Percentiles rank a stretch among this genome's conserved stretches.
Evolutionary conservation across 2,888 invertebrate species (phyloP).

Genomic region (Eremobia ochroleuca): DNA sequence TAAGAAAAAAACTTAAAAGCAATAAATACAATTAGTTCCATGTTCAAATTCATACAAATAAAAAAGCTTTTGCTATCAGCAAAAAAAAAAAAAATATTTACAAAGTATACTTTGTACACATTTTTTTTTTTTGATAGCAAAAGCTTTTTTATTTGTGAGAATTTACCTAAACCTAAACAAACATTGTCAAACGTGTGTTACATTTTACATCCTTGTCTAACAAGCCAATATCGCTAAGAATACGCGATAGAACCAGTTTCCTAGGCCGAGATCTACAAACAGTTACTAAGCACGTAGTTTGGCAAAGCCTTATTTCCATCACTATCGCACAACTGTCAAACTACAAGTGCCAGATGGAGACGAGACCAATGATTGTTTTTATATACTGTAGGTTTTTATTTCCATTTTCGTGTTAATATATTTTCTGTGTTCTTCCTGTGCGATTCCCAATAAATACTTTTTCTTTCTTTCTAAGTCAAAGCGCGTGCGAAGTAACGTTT

Average conservation of each 20-base stretch:
- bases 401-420: background rate
- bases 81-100: background rate
- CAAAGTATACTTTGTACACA: too few relatives aligned
- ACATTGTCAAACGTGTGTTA: slow-evolving; percentile 17
- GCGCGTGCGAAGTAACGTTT: background rate
- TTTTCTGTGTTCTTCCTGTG: background rate
- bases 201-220: slow-evolving; percentile 39
- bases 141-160: too few relatives aligned
- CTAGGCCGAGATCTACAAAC: background rate
- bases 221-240: slow-evolving; percentile 33
- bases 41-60: background rate
- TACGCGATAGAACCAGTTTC: slow-evolving; percentile 42
- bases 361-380: background rate
- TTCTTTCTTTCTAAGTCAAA: background rate
- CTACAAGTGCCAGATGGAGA: background rate
- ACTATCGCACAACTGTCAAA: background rate
- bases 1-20: background rate
- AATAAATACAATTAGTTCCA: background rate
- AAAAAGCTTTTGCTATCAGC: background rate
- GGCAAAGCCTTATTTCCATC: background rate
- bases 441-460: background rate
- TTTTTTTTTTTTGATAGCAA: too few relatives aligned
- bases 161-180: slow-evolving; percentile 42
- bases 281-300: background rate
- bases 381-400: background rate